Percentiles rank a stretch among this genome's conserved stretches.
These are phyloP conservation scores for Manis pentadactyla DNA, from an alignment of 2,797 vertebrate species.

Conservation along the genomic window DNA sequence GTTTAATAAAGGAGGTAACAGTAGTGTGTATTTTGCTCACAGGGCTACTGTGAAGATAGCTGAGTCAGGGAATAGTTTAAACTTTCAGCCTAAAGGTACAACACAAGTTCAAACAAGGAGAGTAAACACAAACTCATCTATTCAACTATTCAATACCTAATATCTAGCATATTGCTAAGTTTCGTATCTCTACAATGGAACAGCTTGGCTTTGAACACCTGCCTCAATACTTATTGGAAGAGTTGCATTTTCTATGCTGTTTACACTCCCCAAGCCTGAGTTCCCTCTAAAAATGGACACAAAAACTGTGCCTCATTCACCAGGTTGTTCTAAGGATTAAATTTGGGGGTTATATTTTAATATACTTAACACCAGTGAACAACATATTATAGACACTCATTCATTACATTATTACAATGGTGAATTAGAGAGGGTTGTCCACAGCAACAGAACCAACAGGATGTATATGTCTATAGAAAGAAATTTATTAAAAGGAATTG, in stretches of 20 bases:
- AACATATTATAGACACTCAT: not conserved
- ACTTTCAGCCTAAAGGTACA: not conserved
- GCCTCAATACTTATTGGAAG: not conserved
- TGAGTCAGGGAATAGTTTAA: not conserved
- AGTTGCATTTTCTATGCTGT: not conserved
- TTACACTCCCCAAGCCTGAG: not conserved
- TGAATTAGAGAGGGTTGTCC: not conserved
- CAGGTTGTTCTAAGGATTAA: not conserved
- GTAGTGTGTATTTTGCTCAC: not conserved
- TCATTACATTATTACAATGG: not conserved
- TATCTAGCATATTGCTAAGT: not conserved
- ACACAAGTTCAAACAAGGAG: not conserved
- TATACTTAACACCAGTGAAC: not conserved
- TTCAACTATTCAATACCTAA: not conserved
- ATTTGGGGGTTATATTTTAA: not conserved
- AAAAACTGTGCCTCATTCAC: not conserved
- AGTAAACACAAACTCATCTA: not conserved
- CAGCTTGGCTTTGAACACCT: not conserved
- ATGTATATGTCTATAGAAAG: not conserved
- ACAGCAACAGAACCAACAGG: not conserved
- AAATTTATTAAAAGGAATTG: not conserved
- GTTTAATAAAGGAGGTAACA: not conserved
- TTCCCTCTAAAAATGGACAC: not conserved
- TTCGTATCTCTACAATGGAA: not conserved
- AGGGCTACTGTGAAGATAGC: not conserved